Percentiles rank a stretch among this genome's conserved stretches.
phyloP scores from a whole-genome alignment of 2,888 invertebrate species.

The Drosophila vallismaia region DNA sequence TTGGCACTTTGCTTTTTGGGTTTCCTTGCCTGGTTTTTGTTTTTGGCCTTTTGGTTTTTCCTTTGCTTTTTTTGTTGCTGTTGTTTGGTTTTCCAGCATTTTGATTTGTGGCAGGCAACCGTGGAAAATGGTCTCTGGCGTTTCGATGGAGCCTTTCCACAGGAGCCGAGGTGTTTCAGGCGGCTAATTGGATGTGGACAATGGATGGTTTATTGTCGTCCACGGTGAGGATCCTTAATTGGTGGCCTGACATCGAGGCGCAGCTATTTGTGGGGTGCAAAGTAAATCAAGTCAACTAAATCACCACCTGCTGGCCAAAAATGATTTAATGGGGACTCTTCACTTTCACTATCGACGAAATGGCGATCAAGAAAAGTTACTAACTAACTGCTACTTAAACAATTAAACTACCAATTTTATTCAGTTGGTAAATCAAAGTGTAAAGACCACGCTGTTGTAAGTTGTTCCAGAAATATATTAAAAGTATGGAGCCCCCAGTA shows the following conservation, averaged over 20 bases:
- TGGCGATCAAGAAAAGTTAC: neutral
- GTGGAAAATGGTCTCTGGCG: slow-evolving; percentile 58
- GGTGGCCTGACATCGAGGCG: slow-evolving; percentile 27
- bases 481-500: slow-evolving; percentile 42
- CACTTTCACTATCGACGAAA: slow-evolving; percentile 32
- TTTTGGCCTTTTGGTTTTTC: slow-evolving; percentile 13
- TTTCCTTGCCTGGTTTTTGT: slow-evolving; percentile 44
- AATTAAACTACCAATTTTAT: slow-evolving; percentile 5
- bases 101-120: slow-evolving; percentile 79
- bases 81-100: slow-evolving; percentile 37
- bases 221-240: slow-evolving; percentile 35
- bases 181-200: slow-evolving; percentile 41
- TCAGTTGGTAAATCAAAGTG: neutral
- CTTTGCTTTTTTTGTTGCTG: neutral
- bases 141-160: slow-evolving; percentile 20
- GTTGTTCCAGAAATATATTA: neutral
- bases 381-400: neutral
- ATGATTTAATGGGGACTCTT: slow-evolving; percentile 1
- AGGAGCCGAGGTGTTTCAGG: slow-evolving; percentile 34
- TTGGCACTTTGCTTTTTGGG: slow-evolving; percentile 77
- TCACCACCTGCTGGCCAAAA: neutral
- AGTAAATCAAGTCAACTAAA: slow-evolving; percentile 29
- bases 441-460: slow-evolving; percentile 11
- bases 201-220: slow-evolving; percentile 43
- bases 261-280: slow-evolving; percentile 15